Evolutionary conservation across 2,888 invertebrate genomes (phyloP).

Genomic region (Thalpophila matura): DNA sequence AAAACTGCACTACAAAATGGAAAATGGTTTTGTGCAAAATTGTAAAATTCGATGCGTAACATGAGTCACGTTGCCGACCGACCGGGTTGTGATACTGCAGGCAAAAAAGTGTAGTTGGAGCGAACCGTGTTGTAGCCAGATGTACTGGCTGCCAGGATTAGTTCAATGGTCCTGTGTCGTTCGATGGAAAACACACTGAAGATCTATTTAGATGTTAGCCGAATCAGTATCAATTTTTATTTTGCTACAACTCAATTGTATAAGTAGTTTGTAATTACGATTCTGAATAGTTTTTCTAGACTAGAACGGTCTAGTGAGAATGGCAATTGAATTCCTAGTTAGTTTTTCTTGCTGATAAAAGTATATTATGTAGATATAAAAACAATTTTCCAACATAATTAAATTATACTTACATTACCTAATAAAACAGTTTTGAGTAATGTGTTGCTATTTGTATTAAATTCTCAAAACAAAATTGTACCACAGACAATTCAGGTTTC

Average conservation of each 20-base stretch:
- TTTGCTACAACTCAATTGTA: no score
- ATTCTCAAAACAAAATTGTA: neutral
- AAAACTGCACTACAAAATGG: conserved; percentile 59
- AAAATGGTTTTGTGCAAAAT: conserved; percentile 63
- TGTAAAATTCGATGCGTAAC: conserved; percentile 54
- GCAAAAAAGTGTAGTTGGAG: conserved; percentile 46
- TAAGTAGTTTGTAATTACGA: neutral
- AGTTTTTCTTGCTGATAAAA: neutral
- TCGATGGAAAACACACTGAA: conserved; percentile 23
- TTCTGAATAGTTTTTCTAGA: neutral
- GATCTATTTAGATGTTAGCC: neutral
- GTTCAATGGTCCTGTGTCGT: conserved; percentile 30
- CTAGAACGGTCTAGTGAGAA: neutral
- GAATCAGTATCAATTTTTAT: neutral
- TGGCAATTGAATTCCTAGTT: neutral
- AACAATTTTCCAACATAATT: neutral
- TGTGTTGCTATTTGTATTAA: neutral
- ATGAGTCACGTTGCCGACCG: conserved; percentile 46
- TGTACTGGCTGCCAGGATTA: conserved; percentile 52
- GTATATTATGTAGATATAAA: no score
- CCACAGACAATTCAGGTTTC: neutral
- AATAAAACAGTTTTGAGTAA: neutral
- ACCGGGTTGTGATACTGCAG: conserved; percentile 34
- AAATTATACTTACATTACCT: no score
- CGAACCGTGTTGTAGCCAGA: conserved; percentile 48